Evolutionary conservation across 2,797 vertebrate genomes (phyloP).

Genomic region (Alca torda): DNA sequence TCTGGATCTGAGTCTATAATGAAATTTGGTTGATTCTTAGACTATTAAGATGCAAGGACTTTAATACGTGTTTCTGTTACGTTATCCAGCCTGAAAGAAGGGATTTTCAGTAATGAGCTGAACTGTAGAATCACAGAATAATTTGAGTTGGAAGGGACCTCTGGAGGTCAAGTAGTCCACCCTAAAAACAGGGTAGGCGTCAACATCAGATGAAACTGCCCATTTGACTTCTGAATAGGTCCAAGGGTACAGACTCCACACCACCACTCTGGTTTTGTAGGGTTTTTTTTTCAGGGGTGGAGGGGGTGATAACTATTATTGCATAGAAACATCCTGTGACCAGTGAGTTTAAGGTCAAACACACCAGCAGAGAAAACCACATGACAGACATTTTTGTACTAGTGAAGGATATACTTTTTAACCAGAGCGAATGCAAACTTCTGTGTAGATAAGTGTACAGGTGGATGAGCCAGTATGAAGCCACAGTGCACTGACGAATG

Average conservation of each 20-base stretch:
- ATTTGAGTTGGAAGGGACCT: background rate
- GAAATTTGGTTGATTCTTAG: background rate
- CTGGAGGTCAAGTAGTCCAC: background rate
- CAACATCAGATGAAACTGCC: background rate
- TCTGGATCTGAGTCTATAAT: background rate
- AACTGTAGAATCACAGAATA: background rate
- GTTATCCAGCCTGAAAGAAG: background rate
- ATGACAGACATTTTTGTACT: background rate
- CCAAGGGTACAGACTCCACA: background rate
- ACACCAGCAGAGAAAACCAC: background rate
- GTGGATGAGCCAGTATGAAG: background rate
- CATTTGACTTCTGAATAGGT: background rate
- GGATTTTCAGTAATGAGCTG: background rate
- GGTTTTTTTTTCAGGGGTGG: background rate
- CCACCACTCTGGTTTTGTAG: too few species aligned
- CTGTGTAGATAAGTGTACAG: background rate
- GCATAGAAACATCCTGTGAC: background rate
- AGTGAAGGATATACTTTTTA: background rate
- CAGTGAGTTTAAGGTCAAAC: background rate
- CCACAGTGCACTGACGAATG: background rate
- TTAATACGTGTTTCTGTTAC: background rate
- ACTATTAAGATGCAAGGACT: background rate
- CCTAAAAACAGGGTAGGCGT: background rate
- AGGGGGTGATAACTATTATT: background rate
- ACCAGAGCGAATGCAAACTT: background rate